Percentiles rank a stretch among this genome's conserved stretches.
Conservation (phyloP, 1,140 invertebrate species). For the Tetramorium simillimum region DNA sequence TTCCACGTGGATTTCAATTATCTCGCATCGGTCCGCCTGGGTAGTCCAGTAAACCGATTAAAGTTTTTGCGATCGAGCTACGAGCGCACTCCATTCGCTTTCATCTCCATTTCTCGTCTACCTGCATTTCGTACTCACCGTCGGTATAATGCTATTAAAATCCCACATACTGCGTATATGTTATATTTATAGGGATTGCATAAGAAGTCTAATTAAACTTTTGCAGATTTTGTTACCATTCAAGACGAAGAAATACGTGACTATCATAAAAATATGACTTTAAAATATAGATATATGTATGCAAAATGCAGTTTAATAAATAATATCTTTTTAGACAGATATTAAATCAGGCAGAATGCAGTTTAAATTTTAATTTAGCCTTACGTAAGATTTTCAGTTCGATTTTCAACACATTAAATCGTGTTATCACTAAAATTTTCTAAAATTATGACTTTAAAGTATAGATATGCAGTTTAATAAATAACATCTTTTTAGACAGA, state of each 20-base stretch:
- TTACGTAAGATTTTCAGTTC: neutral
- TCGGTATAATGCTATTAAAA: constrained; percentile 50
- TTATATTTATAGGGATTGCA: constrained; percentile 37
- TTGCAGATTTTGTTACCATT: neutral
- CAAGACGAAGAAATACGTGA: neutral
- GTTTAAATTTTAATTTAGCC: neutral
- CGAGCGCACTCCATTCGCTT: constrained; percentile 49
- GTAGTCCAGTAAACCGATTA: constrained; percentile 73
- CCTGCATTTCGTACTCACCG: neutral
- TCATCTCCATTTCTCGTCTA: constrained; percentile 53
- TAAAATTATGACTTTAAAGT: neutral
- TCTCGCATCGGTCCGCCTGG: constrained; percentile 70
- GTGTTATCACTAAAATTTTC: neutral
- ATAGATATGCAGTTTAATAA: neutral
- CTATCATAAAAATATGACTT: neutral
- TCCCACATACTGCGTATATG: constrained; percentile 19
- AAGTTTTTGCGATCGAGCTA: constrained; percentile 71
- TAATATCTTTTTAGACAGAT: neutral
- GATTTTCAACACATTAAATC: neutral
- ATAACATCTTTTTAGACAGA: neutral
- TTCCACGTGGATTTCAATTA: constrained; percentile 81
- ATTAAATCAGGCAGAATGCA: neutral
- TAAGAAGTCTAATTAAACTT: constrained; percentile 47
- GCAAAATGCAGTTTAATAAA: neutral
- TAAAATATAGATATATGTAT: neutral